A percentile compares a stretch with the other conserved stretches of the same genome.
Conservation (phyloP, 2,888 invertebrate genomes). For the Tachina grossa region DNA sequence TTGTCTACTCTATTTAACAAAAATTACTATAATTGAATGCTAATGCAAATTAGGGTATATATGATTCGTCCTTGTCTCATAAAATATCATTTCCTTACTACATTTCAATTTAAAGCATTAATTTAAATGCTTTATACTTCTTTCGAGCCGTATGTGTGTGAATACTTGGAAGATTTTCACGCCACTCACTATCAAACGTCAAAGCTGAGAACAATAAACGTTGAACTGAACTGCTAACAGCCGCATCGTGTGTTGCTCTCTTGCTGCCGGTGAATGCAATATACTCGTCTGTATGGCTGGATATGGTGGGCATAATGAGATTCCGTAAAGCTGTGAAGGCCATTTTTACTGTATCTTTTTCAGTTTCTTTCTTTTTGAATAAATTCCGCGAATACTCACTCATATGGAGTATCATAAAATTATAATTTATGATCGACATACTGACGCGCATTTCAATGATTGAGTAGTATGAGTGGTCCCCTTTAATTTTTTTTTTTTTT, state of each 20-base stretch:
- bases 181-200: conserved; percentile 37
- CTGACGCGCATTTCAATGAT: conserved; percentile 67
- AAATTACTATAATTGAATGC: background rate
- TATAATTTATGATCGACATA: conserved; percentile 72
- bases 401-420: conserved; percentile 69
- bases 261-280: background rate
- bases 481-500: conserved; percentile 16
- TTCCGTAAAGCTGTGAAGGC: conserved; percentile 29
- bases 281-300: background rate
- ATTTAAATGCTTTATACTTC: conserved; percentile 58
- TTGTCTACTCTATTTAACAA: background rate
- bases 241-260: background rate
- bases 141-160: conserved; percentile 28
- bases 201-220: conserved; percentile 39
- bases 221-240: background rate
- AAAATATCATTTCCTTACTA: background rate
- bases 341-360: conserved; percentile 12
- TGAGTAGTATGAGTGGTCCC: conserved; percentile 56
- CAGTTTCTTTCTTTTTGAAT: conserved; percentile 16
- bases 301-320: conserved; percentile 17
- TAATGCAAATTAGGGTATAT: background rate
- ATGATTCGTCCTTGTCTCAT: background rate
- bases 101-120: conserved; percentile 45
- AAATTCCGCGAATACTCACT: conserved; percentile 61
- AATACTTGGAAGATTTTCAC: conserved; percentile 45